Conservation (phyloP, 2,113 vertebrate species). For the Oncorhynchus gorbuscha region DNA sequence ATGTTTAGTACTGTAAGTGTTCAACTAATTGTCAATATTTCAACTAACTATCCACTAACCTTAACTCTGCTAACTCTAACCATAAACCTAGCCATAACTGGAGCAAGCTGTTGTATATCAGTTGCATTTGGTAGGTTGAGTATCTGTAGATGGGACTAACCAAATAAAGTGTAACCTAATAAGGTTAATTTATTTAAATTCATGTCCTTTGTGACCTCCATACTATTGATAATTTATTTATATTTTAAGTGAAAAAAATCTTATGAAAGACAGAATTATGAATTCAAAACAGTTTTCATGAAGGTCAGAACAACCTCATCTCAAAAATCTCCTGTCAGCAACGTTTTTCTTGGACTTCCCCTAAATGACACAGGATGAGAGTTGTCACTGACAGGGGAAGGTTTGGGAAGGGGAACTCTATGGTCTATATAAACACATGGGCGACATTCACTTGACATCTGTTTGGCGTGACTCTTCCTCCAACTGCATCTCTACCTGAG, state of each 20-base stretch:
- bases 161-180: neutral
- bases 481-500: neutral
- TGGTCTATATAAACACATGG: neutral
- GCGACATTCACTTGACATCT: neutral
- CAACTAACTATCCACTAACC: no score
- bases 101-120: no score
- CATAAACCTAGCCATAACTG: no score
- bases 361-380: neutral
- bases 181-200: no score
- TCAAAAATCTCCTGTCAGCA: neutral
- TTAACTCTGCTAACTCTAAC: no score
- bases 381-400: neutral
- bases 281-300: neutral
- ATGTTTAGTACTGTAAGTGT: no score
- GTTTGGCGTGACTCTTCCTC: neutral
- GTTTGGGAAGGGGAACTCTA: neutral
- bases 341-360: neutral
- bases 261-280: neutral
- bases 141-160: neutral
- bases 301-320: neutral
- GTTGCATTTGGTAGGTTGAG: neutral
- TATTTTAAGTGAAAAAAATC: neutral
- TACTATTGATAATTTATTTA: neutral
- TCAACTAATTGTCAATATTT: no score
- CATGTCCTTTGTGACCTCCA: neutral